Percentiles rank a stretch among this genome's conserved stretches.
These are phyloP conservation scores for pig (Sus scrofa) DNA, from an alignment of 2,113 vertebrate species.

Conservation along the genomic window T2T-Sscrofa CM000830.6:119271501-119272000, in stretches of 20 bases:
- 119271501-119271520: slow-evolving; percentile 31
- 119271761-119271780: slow-evolving; percentile 33
- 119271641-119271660: neutral
- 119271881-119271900: slow-evolving; percentile 1
- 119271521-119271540: slow-evolving; percentile 48
- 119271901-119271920: slow-evolving; percentile 18
- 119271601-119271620: slow-evolving; percentile 35
- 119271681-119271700: slow-evolving; percentile 32
- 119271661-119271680: slow-evolving; percentile 7
- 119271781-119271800: slow-evolving; percentile 45
- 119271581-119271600: neutral
- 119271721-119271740: slow-evolving; percentile 47
- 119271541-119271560: neutral
- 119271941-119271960: neutral
- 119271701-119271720: slow-evolving; percentile 18
- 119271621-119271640: neutral
- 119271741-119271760: neutral
- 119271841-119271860: slow-evolving; percentile 52
- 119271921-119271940: slow-evolving; percentile 19
- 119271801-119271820: slow-evolving; percentile 62
- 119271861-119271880: neutral
- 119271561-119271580: neutral
- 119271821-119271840: slow-evolving; percentile 31
- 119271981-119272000: neutral
- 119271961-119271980: slow-evolving; percentile 38